These are phyloP conservation scores for Pedetes capensis DNA, from an alignment of 2,113 vertebrate species.

Conservation along the genomic window DNA sequence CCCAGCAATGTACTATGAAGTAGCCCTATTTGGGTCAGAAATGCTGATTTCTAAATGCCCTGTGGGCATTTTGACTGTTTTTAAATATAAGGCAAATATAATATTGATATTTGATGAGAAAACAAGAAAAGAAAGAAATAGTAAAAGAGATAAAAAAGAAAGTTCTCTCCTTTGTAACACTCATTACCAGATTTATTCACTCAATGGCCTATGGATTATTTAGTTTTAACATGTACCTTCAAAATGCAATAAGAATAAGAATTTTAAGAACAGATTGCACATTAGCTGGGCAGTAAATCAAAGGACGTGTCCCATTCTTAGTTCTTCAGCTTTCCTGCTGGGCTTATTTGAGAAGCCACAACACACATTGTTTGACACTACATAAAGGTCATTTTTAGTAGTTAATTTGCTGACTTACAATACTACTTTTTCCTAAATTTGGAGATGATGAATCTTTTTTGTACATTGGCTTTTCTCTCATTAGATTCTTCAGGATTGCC, in stretches of 20 bases:
- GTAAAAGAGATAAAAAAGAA: neutral
- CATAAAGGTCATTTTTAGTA: constrained; percentile 5
- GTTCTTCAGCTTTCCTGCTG: neutral
- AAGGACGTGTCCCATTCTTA: neutral
- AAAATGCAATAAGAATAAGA: constrained; percentile 18
- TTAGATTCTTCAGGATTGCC: neutral
- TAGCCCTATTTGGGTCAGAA: neutral
- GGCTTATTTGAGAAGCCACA: neutral
- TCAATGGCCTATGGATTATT: neutral
- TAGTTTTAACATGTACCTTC: neutral
- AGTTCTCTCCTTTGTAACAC: neutral
- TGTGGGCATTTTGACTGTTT: neutral
- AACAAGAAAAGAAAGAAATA: neutral
- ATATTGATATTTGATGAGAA: neutral
- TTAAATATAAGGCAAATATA: neutral
- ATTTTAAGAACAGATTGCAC: constrained; percentile 15
- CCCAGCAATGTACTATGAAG: neutral
- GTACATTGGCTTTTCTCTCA: neutral
- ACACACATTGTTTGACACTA: constrained; percentile 22
- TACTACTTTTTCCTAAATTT: constrained; percentile 39
- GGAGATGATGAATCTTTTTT: neutral
- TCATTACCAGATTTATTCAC: neutral
- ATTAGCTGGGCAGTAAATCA: neutral
- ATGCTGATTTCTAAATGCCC: neutral
- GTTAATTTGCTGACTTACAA: constrained; percentile 1